These are phyloP conservation scores for Acleris cristana DNA, from an alignment of 2,888 invertebrate genomes.

Conservation along the genomic window DNA sequence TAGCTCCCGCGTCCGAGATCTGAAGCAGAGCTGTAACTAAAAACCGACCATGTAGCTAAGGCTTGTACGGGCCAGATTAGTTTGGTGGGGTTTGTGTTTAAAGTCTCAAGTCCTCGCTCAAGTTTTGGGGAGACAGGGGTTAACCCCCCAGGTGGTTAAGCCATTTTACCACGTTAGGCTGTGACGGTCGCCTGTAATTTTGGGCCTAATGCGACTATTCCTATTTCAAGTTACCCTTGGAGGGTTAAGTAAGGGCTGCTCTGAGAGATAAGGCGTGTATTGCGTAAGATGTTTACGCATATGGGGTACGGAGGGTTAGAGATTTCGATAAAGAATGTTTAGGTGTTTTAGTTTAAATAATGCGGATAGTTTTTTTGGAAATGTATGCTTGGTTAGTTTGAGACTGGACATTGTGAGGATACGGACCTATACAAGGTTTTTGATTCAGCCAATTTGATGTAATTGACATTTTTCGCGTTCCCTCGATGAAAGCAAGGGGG, in stretches of 20 bases:
- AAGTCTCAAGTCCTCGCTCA: slow-evolving; percentile 51
- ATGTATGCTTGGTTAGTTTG: background rate
- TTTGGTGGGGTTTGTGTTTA: slow-evolving; percentile 39
- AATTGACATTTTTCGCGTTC: too few relatives aligned
- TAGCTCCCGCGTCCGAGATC: slow-evolving; percentile 55
- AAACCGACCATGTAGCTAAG: slow-evolving; percentile 37
- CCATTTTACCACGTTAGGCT: slow-evolving; percentile 81
- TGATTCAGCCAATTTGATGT: too few relatives aligned
- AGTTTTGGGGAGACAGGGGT: slow-evolving; percentile 39
- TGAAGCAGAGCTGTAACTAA: slow-evolving; percentile 26
- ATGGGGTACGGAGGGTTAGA: slow-evolving; percentile 14
- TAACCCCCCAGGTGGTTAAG: slow-evolving; percentile 77
- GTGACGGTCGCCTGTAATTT: slow-evolving; percentile 83
- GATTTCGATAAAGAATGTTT: slow-evolving; percentile 17
- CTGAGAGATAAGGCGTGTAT: slow-evolving; percentile 30
- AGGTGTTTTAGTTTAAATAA: background rate
- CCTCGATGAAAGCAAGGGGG: too few relatives aligned
- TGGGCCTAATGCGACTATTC: slow-evolving; percentile 83
- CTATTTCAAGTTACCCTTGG: slow-evolving; percentile 80
- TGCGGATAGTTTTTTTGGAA: background rate
- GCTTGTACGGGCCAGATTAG: slow-evolving; percentile 44
- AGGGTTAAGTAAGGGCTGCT: slow-evolving; percentile 70
- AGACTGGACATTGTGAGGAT: background rate
- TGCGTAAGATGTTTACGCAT: slow-evolving; percentile 26
- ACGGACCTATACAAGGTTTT: too few relatives aligned